Conservation (phyloP, 2,113 vertebrate genomes). For the Struthio camelus region DNA sequence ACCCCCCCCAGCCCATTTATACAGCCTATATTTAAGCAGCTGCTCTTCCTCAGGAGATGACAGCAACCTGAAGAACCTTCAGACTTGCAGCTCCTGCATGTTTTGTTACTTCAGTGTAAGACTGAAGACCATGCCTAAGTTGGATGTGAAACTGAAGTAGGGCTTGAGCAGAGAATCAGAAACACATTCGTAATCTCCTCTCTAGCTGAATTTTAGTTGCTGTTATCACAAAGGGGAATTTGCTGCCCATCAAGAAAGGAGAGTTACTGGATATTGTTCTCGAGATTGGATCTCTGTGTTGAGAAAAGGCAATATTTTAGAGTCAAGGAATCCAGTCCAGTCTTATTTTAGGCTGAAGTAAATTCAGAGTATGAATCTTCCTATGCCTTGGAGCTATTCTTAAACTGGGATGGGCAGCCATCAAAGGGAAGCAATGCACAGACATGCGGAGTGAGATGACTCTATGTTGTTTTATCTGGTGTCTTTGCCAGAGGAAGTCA, state of each 20-base stretch:
- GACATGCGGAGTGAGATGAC: neutral
- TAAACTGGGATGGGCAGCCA: neutral
- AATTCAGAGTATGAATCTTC: neutral
- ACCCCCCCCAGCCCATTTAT: neutral
- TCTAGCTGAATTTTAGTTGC: neutral
- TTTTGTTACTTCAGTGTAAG: neutral
- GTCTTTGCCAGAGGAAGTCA: neutral
- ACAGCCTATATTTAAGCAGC: neutral
- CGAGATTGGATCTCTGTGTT: neutral
- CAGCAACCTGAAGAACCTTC: neutral
- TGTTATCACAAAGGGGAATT: neutral
- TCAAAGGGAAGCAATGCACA: neutral
- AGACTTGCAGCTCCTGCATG: neutral
- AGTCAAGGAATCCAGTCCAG: neutral
- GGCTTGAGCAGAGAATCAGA: neutral
- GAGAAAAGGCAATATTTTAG: neutral
- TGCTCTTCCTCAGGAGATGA: neutral
- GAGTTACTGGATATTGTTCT: neutral
- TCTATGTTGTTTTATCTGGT: accelerated
- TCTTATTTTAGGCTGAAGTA: neutral
- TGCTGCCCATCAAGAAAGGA: neutral
- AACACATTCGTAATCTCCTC: neutral
- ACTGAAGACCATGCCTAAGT: neutral
- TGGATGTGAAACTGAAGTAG: neutral
- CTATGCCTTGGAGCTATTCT: neutral